Evolutionary conservation across 2,113 vertebrate species (phyloP).

Genomic region (Nesogale talazaci): DNA sequence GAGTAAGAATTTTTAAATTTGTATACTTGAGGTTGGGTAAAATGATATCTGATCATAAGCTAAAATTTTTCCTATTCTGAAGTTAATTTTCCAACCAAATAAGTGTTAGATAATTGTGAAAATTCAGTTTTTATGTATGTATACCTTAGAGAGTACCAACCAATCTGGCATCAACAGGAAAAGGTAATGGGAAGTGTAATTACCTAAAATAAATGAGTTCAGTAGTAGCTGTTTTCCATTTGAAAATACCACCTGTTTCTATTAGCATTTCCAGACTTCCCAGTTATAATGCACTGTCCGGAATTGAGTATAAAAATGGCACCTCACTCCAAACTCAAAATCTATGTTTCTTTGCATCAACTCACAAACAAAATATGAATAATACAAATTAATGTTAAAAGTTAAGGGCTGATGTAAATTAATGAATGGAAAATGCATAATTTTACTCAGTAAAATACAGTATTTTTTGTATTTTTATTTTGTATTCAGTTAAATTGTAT

Average conservation of each 20-base stretch:
- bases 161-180: slow-evolving; percentile 74
- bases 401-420: neutral
- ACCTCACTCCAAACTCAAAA: slow-evolving; percentile 26
- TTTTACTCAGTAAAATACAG: slow-evolving; percentile 19
- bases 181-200: slow-evolving; percentile 81
- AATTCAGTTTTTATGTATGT: slow-evolving; percentile 66
- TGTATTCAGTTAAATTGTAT: no score
- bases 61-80: slow-evolving; percentile 57
- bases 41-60: neutral
- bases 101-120: slow-evolving; percentile 73
- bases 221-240: slow-evolving; percentile 76
- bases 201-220: slow-evolving; percentile 80
- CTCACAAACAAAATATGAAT: neutral
- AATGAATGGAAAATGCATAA: neutral
- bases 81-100: slow-evolving; percentile 72
- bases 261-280: slow-evolving; percentile 58
- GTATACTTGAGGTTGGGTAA: neutral
- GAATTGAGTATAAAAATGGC: neutral
- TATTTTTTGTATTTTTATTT: no score
- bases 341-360: slow-evolving; percentile 10
- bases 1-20: neutral
- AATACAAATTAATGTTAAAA: slow-evolving; percentile 8
- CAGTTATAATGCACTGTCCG: neutral
- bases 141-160: slow-evolving; percentile 76
- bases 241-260: slow-evolving; percentile 79